Conservation (phyloP, 2,797 vertebrate genomes). For the Pangasius krempfi region DNA sequence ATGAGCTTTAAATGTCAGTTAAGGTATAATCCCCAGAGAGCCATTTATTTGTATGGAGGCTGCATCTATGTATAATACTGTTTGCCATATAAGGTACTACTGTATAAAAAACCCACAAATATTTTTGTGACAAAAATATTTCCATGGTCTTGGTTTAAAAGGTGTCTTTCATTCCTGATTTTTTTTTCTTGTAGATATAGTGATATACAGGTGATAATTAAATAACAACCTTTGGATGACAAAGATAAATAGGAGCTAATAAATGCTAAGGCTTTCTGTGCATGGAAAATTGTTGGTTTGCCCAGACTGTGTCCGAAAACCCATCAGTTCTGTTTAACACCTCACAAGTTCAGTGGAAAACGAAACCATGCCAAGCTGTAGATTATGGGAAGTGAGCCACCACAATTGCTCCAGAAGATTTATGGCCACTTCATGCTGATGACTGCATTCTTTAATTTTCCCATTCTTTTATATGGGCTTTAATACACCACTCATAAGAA, state of each 20-base stretch:
- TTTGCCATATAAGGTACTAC: slow-evolving; percentile 16
- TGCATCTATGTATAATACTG: not conserved
- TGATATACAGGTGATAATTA: not conserved
- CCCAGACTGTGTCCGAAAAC: slow-evolving; percentile 30
- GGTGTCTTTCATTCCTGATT: not conserved
- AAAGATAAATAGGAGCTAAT: not conserved
- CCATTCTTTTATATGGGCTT: slow-evolving; percentile 24
- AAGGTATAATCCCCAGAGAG: slow-evolving; percentile 34
- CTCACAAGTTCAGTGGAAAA: slow-evolving; percentile 34
- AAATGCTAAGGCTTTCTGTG: not conserved
- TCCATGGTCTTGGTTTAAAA: not conserved
- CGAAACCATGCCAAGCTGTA: slow-evolving; percentile 31
- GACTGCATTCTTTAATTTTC: slow-evolving; percentile 40
- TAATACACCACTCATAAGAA: slow-evolving; percentile 28
- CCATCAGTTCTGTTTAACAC: slow-evolving; percentile 15
- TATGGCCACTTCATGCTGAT: slow-evolving; percentile 15
- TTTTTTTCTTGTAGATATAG: not conserved
- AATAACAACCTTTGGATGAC: not conserved
- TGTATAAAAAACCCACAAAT: not conserved
- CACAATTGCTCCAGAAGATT: slow-evolving; percentile 27
- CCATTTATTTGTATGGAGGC: slow-evolving; percentile 9
- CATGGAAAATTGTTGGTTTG: slow-evolving; percentile 20
- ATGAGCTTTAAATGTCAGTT: slow-evolving; percentile 17
- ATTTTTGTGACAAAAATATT: not conserved
- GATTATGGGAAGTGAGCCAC: slow-evolving; percentile 33